Conservation (phyloP, 1,140 invertebrate genomes). For the Episyrphus balteatus region DNA sequence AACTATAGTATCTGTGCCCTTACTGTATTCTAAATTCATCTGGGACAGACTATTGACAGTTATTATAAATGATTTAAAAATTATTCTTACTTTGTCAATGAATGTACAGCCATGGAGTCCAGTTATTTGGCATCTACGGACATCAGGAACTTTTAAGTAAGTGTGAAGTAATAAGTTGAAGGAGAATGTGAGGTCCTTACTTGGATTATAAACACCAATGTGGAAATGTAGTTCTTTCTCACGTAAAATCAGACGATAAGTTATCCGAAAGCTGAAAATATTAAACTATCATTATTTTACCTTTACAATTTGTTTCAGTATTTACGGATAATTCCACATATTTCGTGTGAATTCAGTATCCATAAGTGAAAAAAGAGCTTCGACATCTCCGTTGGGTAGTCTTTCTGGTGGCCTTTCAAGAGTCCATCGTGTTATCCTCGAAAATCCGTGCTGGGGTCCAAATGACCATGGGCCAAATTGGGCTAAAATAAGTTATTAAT, state of each 20-base stretch:
- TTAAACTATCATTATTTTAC: not conserved
- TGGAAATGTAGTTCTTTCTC: constrained; percentile 88
- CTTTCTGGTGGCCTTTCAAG: constrained; percentile 77
- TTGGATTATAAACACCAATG: constrained; percentile 82
- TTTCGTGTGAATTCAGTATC: constrained; percentile 85
- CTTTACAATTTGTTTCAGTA: constrained; percentile 7
- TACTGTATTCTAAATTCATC: too few relatives aligned
- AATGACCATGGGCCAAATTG: constrained; percentile 89
- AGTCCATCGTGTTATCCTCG: constrained; percentile 79
- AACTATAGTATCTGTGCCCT: too few relatives aligned
- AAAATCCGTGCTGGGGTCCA: constrained; percentile 91
- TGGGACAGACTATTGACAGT: too few relatives aligned
- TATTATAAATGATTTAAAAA: too few relatives aligned
- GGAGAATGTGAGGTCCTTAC: constrained; percentile 78
- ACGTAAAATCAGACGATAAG: constrained; percentile 75
- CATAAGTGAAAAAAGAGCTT: constrained; percentile 81
- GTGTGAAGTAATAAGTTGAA: constrained; percentile 90
- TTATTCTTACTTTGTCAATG: constrained; percentile 70
- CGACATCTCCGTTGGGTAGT: constrained; percentile 77
- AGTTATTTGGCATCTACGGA: constrained; percentile 77
- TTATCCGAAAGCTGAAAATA: constrained; percentile 60
- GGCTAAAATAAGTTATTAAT: constrained; percentile 43
- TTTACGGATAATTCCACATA: constrained; percentile 87
- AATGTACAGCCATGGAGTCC: constrained; percentile 85
- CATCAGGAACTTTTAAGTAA: constrained; percentile 91